Evolutionary conservation across 2,113 vertebrate genomes (phyloP).

Genomic region (Crotalus tigris): DNA sequence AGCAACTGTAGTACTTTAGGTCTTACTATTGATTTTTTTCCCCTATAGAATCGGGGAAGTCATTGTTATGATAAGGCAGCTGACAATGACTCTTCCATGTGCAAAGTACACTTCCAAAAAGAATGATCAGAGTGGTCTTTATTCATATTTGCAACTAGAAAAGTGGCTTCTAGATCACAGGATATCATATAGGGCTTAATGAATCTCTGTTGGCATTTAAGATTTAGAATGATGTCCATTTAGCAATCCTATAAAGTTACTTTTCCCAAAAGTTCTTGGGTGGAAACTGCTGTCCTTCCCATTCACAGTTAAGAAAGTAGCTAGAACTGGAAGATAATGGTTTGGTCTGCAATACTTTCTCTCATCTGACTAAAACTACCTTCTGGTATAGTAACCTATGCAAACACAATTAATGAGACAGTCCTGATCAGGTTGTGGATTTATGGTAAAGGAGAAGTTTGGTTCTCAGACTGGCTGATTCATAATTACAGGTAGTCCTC

Average conservation of each 20-base stretch:
- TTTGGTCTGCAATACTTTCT: neutral
- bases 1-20: neutral
- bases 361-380: neutral
- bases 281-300: neutral
- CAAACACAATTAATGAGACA: neutral
- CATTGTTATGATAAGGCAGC: neutral
- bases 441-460: neutral
- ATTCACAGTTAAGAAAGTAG: neutral
- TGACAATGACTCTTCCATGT: neutral
- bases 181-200: neutral
- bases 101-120: neutral
- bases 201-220: neutral
- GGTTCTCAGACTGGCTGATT: neutral
- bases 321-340: neutral
- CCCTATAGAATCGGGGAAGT: neutral
- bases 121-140: neutral
- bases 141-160: neutral
- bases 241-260: neutral
- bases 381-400: neutral
- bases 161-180: neutral
- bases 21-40: neutral
- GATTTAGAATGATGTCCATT: neutral
- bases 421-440: neutral
- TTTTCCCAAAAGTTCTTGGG: neutral
- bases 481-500: neutral